Evolutionary conservation across 2,888 invertebrate genomes (phyloP).

Genomic region (Amphipoea lucens): DNA sequence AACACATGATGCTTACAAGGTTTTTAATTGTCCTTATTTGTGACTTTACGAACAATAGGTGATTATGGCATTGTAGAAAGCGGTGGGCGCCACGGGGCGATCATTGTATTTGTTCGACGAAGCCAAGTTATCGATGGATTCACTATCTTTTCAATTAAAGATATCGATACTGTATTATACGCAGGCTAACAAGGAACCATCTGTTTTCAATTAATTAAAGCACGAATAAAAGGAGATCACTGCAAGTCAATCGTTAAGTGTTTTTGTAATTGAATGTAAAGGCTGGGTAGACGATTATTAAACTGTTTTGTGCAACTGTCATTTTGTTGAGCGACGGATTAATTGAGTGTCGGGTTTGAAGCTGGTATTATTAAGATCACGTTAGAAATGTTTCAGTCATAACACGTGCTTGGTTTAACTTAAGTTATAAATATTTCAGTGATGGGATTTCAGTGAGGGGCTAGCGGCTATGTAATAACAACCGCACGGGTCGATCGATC

Average conservation of each 20-base stretch:
- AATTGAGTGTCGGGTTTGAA: conserved; percentile 31
- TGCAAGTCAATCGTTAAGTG: conserved; percentile 73
- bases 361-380: neutral
- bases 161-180: conserved; percentile 80
- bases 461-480: too few species aligned
- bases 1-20: conserved; percentile 63
- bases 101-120: conserved; percentile 85
- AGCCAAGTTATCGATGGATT: conserved; percentile 78
- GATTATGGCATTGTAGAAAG: conserved; percentile 88
- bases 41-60: conserved; percentile 86
- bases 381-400: neutral
- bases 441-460: too few species aligned
- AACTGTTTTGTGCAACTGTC: conserved; percentile 55
- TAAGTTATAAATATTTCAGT: neutral
- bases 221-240: conserved; percentile 75
- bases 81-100: conserved; percentile 82
- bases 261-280: conserved; percentile 65
- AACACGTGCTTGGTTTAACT: neutral
- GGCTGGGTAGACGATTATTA: conserved; percentile 34
- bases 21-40: conserved; percentile 83
- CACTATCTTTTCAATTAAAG: conserved; percentile 86
- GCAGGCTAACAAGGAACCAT: conserved; percentile 87
- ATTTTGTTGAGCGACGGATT: conserved; percentile 33
- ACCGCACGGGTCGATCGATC: too few species aligned
- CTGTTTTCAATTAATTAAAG: conserved; percentile 88